Conservation (phyloP, 2,113 vertebrate genomes). For the Ictalurus punctatus region DNA sequence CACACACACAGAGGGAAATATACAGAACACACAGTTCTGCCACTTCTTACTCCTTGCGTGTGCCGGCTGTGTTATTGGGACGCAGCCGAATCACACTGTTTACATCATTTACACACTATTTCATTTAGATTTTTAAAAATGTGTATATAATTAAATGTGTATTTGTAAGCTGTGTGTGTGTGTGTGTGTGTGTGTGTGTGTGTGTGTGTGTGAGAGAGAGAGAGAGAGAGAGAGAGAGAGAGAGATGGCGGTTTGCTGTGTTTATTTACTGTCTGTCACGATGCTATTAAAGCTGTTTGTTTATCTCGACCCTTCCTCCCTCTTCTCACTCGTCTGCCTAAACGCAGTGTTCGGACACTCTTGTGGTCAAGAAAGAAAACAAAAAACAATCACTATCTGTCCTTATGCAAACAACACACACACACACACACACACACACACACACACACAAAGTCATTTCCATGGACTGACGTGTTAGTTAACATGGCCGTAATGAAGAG, state of each 20-base stretch:
- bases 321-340: not conserved
- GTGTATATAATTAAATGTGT: not conserved
- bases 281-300: constrained; percentile 47
- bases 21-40: not conserved
- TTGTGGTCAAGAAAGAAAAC: constrained; percentile 7
- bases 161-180: not conserved
- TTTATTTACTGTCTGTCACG: constrained; percentile 39
- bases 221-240: too few relatives aligned
- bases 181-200: constrained; percentile 20
- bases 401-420: not conserved
- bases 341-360: not conserved
- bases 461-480: constrained; percentile 70
- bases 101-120: not conserved
- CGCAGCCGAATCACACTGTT: not conserved
- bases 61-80: not conserved
- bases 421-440: too few relatives aligned
- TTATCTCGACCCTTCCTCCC: constrained; percentile 15
- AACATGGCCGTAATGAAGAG: constrained; percentile 79
- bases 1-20: not conserved
- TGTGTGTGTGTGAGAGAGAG: not conserved
- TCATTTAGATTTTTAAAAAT: not conserved
- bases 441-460: constrained; percentile 61
- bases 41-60: not conserved
- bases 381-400: not conserved
- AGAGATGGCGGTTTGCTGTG: not conserved